These are phyloP conservation scores for Megalopta genalis DNA, from an alignment of 1,140 invertebrate species.

Conservation along the genomic window DNA sequence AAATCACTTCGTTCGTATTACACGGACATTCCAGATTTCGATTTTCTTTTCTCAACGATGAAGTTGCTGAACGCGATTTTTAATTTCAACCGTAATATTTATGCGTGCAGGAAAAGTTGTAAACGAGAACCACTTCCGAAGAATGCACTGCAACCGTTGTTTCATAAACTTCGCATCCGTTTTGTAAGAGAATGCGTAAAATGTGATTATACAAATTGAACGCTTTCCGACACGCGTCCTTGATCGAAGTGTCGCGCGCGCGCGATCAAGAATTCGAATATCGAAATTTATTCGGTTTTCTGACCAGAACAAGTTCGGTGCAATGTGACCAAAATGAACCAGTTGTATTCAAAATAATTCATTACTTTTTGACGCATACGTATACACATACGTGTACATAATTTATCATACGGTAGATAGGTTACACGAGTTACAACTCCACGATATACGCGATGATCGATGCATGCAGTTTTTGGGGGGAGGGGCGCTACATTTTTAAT, in stretches of 20 bases:
- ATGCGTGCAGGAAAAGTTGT: not conserved
- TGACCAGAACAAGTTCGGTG: no score
- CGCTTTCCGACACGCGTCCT: constrained; percentile 9
- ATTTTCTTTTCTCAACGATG: no score
- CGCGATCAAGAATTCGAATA: not conserved
- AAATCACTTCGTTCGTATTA: no score
- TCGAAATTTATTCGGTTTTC: not conserved
- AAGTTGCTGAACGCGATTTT: not conserved
- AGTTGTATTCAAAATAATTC: not conserved
- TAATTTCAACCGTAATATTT: not conserved
- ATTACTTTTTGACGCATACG: not conserved
- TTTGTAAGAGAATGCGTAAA: constrained; percentile 43
- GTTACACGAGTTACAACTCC: no score
- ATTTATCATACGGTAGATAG: not conserved
- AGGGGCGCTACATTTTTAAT: no score
- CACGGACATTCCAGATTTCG: no score
- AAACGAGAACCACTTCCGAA: constrained; percentile 9
- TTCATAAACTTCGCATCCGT: constrained; percentile 22
- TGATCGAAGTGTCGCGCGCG: not conserved
- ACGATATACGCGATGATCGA: no score
- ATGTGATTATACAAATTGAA: constrained; percentile 42
- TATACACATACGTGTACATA: no score
- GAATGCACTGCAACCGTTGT: constrained; percentile 36
- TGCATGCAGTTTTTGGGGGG: no score
- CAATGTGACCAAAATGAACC: not conserved